Conservation (phyloP, 2,888 invertebrate species). For the Isotomurus palustris region DNA sequence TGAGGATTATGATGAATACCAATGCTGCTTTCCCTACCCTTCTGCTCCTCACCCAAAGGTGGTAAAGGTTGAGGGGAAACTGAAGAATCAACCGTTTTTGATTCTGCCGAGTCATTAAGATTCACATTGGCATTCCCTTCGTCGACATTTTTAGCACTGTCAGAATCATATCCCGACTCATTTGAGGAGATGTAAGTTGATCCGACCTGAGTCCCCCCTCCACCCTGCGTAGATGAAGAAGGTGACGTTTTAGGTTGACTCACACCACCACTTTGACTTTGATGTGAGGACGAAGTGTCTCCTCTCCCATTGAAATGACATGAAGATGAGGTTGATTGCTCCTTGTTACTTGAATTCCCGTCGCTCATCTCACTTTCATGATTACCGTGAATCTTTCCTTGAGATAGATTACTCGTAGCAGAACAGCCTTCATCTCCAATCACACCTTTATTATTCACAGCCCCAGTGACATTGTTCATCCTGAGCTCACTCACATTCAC, state of each 20-base stretch:
- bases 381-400: neutral
- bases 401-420: neutral
- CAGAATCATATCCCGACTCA: constrained; percentile 78
- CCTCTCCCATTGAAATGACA: no score
- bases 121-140: constrained; percentile 17
- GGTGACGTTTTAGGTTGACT: constrained; percentile 7
- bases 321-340: no score
- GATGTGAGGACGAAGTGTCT: neutral
- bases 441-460: neutral
- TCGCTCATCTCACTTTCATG: neutral
- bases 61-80: constrained; percentile 8
- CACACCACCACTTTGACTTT: constrained; percentile 15
- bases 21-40: constrained; percentile 6
- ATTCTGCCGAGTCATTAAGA: constrained; percentile 9
- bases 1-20: neutral
- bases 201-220: constrained; percentile 11
- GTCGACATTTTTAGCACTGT: constrained; percentile 55
- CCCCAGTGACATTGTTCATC: neutral
- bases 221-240: constrained; percentile 2
- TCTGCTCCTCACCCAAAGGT: neutral
- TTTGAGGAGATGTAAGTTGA: constrained; percentile 72
- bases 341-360: neutral
- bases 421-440: neutral
- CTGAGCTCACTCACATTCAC: no score
- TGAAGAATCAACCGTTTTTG: constrained; percentile 4